A percentile compares a stretch with the other conserved stretches of the same genome.
Evolutionary conservation across 2,113 vertebrate genomes (phyloP).

Genomic region (Megalops atlanticus): DNA sequence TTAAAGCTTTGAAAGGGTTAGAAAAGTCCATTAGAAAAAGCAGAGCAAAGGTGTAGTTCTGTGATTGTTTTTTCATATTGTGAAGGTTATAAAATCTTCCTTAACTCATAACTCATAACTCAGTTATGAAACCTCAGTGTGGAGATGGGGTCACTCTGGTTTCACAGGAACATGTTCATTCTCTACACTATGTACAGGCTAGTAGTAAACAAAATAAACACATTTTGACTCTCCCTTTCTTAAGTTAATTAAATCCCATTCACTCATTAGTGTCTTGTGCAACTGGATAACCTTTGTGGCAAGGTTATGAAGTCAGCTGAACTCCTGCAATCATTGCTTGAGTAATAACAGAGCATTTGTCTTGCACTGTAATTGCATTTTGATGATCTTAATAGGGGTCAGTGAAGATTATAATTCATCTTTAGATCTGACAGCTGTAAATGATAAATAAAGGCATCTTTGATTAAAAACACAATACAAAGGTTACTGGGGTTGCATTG

Average conservation of each 20-base stretch:
- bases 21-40: not conserved
- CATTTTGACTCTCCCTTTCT: not conserved
- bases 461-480: not conserved
- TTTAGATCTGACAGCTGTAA: slow-evolving; percentile 12
- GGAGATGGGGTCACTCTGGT: no score
- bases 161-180: no score
- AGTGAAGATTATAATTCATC: slow-evolving; percentile 22
- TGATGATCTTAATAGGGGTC: slow-evolving; percentile 28
- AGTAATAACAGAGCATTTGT: not conserved
- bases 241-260: not conserved
- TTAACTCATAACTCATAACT: no score
- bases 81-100: no score
- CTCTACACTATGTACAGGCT: no score
- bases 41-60: not conserved
- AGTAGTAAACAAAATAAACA: no score
- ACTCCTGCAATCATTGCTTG: not conserved
- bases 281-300: not conserved
- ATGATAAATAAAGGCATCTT: not conserved
- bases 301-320: slow-evolving; percentile 2
- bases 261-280: not conserved
- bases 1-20: not conserved
- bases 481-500: not conserved
- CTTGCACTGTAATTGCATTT: slow-evolving; percentile 20
- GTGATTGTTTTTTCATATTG: not conserved
- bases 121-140: no score